Conservation (phyloP, 2,797 vertebrate genomes). For the Alauda arvensis region DNA sequence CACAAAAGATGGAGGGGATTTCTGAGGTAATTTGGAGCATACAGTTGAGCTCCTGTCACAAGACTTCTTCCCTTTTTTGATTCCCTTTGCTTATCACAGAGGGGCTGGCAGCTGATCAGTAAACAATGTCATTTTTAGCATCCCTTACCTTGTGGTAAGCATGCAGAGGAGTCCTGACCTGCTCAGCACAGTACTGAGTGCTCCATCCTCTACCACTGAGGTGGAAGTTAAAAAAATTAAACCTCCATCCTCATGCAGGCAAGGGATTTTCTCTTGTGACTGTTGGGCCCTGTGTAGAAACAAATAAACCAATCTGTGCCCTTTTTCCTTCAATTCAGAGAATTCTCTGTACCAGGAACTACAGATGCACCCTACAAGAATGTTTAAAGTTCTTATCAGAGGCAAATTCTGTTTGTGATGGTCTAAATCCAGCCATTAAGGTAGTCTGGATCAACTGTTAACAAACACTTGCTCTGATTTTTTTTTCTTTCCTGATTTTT, state of each 20-base stretch:
- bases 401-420: background rate
- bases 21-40: background rate
- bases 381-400: background rate
- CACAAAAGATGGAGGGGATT: background rate
- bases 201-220: background rate
- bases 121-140: background rate
- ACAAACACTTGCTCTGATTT: background rate
- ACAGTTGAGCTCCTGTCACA: background rate
- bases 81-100: rapidly evolving
- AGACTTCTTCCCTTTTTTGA: background rate
- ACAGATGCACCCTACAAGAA: background rate
- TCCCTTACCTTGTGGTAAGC: background rate
- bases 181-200: background rate
- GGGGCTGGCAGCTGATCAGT: background rate
- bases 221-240: background rate
- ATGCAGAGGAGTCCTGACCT: background rate
- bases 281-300: background rate
- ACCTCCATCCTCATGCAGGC: background rate
- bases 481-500: background rate
- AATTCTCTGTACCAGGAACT: background rate
- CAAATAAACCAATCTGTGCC: background rate
- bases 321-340: background rate
- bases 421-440: background rate
- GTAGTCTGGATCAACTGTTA: background rate
- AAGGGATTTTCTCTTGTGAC: background rate